A percentile compares a stretch with the other conserved stretches of the same genome.
These are phyloP conservation scores for Nasua narica DNA, from an alignment of 2,797 vertebrate species.

Conservation along the genomic window DNA sequence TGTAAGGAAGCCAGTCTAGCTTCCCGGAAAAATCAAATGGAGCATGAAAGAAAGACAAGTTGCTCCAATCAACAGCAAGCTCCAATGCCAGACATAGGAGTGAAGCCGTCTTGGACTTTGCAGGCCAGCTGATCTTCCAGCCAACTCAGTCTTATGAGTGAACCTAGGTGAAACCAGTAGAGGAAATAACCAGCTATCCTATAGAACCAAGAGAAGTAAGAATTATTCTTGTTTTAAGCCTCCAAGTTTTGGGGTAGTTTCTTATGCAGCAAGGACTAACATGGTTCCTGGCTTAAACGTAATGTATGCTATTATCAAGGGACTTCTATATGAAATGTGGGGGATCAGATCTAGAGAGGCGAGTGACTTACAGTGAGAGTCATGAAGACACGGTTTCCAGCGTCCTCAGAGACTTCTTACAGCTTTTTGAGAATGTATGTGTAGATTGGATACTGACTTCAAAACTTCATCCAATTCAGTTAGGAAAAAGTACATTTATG, in stretches of 20 bases:
- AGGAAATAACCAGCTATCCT: background rate
- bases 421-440: background rate
- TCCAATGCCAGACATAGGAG: background rate
- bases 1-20: background rate
- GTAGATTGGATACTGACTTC: background rate
- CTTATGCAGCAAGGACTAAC: background rate
- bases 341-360: background rate
- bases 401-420: background rate
- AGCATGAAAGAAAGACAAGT: background rate
- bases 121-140: too few species aligned
- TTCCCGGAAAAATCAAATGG: background rate
- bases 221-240: background rate
- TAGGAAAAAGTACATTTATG: background rate
- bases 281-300: background rate
- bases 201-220: background rate
- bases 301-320: background rate
- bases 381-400: background rate
- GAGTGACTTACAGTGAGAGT: background rate
- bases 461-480: background rate
- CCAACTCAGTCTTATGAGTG: background rate
- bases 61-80: background rate
- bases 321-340: background rate
- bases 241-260: background rate
- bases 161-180: background rate
- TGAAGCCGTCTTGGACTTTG: background rate